Evolutionary conservation across 1,140 invertebrate species (phyloP).

Genomic region (Zaprionus inermis): DNA sequence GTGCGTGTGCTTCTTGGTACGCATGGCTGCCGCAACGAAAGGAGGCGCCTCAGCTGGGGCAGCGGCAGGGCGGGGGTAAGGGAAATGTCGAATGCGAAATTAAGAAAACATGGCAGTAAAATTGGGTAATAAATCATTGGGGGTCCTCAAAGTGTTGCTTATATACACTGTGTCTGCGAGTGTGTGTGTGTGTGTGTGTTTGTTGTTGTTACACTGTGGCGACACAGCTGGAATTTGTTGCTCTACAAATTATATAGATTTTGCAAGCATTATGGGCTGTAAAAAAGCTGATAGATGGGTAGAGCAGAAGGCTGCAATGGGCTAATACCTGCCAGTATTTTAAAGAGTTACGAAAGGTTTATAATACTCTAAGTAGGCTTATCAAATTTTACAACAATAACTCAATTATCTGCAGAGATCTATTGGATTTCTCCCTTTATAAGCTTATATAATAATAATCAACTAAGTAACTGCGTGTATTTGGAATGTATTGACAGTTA

Average conservation of each 20-base stretch:
- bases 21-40: conserved; percentile 64
- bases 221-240: conserved; percentile 68
- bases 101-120: conserved; percentile 83
- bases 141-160: conserved; percentile 76
- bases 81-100: conserved; percentile 83
- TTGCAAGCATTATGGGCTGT: conserved; percentile 23
- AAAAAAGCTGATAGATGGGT: not conserved
- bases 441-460: no score
- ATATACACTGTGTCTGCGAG: conserved; percentile 17
- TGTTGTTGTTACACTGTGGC: conserved; percentile 35
- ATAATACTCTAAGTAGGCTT: not conserved
- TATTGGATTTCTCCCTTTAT: not conserved
- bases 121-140: conserved; percentile 82
- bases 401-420: not conserved
- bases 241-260: conserved; percentile 77
- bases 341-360: not conserved
- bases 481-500: no score
- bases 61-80: conserved; percentile 33
- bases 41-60: conserved; percentile 53
- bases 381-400: not conserved
- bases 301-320: not conserved
- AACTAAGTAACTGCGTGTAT: no score
- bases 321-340: not conserved
- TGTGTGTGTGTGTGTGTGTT: not conserved
- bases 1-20: conserved; percentile 54